Conservation (phyloP, 64 coral and sea anemone genomes). For the Catalaphyllia jardinei region DNA sequence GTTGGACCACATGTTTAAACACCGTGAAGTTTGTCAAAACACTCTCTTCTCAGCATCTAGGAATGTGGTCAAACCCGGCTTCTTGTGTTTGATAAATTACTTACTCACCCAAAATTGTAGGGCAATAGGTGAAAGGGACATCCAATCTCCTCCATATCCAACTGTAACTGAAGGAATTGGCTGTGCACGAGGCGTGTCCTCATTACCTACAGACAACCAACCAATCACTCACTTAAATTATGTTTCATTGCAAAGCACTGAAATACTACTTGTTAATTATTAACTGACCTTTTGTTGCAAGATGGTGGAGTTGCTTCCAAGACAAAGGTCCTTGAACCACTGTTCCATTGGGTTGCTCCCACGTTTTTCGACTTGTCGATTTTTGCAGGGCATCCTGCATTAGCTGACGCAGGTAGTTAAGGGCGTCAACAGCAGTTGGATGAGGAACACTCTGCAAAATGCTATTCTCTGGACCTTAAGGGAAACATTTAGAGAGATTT, state of each 20-base stretch:
- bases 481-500: not conserved
- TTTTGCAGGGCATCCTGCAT: conserved; percentile 96
- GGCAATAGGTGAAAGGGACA: conserved; percentile 93
- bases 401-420: conserved; percentile 70
- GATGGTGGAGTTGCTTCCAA: conserved; percentile 91
- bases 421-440: conserved; percentile 55
- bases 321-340: conserved; percentile 96
- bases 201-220: conserved; percentile 37
- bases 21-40: no score
- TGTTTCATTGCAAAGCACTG: no score
- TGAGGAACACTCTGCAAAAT: conserved; percentile 11
- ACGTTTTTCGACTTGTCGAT: conserved; percentile 93
- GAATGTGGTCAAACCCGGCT: no score
- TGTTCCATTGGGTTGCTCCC: conserved; percentile 95
- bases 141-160: conserved; percentile 91
- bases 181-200: conserved; percentile 55
- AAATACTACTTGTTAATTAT: not conserved
- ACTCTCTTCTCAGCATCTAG: no score
- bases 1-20: no score
- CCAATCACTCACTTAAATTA: no score
- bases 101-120: conserved; percentile 92
- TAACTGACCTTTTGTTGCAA: conserved; percentile 75
- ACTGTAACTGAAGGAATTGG: conserved; percentile 87
- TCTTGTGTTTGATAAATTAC: no score
- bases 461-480: conserved; percentile 28